Evolutionary conservation across 2,113 vertebrate genomes (phyloP), one percentile per base, ranked within the genome.

Genomic region (Odocoileus virginianus): DNA sequence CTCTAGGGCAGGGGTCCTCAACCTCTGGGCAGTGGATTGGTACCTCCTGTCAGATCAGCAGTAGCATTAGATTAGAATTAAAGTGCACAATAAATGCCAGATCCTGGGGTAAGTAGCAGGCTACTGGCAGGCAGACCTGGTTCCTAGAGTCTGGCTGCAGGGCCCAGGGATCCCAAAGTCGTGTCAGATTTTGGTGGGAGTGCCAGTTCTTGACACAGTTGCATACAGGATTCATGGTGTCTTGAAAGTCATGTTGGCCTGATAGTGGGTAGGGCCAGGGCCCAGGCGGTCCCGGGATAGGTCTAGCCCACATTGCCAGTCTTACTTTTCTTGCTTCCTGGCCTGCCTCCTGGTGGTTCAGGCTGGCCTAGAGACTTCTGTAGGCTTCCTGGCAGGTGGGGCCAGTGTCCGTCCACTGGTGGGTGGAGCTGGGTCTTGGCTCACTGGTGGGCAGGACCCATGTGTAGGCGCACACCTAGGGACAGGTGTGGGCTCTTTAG

Each of bases 391-490:
- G 33, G 12, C 2, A 13, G 50, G 50, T 23, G 33, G 50, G 19
- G 33, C 47, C 19, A 33, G 2, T 23, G 19, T 54, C 50, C 11
- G 5, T 33, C 30, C 47, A 4, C 30, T 83, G 50, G 50, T 36
- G 33, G 33, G 50, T 14, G 33, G 50, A 54, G 11, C 79, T 54
- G 52, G 50, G 33, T 54, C n/a, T 83, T 5, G 50, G 12, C 11
- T 14, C 19, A 25, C 33, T 83, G 21, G 50, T 36, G 3, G 33
- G 79, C 33, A 36, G 79, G 50, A 12, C 79, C 11, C 50, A 33
- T 0, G 19, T 8, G 17, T n/a, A 36, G 33, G 21, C 3, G 0
- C 33, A 13, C 2, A 52, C 21, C 19, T 12, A 54, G 50, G 6
- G 3, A 33, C 50, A 83, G 50, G 19, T 54, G 33, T 36, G 50